Evolutionary conservation across 2,888 invertebrate species (phyloP).

Genomic region (Chalcis sispes): DNA sequence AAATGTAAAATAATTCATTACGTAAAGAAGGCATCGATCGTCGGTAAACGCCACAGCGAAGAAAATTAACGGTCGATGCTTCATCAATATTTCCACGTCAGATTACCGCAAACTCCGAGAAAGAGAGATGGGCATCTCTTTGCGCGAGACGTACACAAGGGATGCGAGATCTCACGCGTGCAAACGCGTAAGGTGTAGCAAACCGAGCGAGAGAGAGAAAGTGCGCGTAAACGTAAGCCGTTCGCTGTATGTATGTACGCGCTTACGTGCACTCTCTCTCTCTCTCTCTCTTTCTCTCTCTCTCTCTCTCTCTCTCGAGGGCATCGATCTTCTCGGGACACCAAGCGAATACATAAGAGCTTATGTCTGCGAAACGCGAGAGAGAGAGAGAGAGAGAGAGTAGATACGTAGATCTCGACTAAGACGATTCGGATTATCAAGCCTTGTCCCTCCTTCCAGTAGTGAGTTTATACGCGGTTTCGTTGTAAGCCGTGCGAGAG

Average conservation of each 20-base stretch:
- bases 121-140: background rate
- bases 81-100: background rate
- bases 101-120: slow-evolving; percentile 21
- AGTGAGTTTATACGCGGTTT: too few relatives aligned
- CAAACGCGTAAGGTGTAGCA: background rate
- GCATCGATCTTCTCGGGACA: slow-evolving; percentile 34
- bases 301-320: background rate
- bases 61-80: background rate
- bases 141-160: background rate
- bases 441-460: too few relatives aligned
- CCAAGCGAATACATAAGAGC: background rate
- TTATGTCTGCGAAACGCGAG: too few relatives aligned
- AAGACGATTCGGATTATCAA: too few relatives aligned
- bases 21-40: too few relatives aligned
- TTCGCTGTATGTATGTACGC: background rate
- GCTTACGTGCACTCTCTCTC: too few relatives aligned
- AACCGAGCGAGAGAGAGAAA: background rate
- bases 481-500: slow-evolving; percentile 33
- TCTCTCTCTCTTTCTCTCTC: too few relatives aligned
- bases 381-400: too few relatives aligned
- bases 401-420: too few relatives aligned
- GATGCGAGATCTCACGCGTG: too few relatives aligned
- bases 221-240: slow-evolving; percentile 38
- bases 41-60: too few relatives aligned
- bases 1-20: too few relatives aligned